Evolutionary conservation across 2,113 vertebrate species (phyloP).

Genomic region (Pomatostomus ruficeps): DNA sequence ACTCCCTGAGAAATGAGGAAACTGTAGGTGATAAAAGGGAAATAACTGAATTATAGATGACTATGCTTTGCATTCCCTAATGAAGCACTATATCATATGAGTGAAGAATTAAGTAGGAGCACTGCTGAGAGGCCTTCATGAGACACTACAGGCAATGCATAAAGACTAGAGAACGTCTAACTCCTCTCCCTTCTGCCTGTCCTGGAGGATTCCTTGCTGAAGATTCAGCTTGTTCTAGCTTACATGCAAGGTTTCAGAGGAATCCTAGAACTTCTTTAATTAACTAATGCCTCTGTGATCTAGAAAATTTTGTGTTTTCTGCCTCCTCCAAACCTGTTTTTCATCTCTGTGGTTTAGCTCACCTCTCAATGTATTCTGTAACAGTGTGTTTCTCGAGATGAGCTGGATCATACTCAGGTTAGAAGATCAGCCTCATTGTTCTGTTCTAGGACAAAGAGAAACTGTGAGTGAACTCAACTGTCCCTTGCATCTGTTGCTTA

Average conservation of each 20-base stretch:
- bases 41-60: not conserved
- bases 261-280: not conserved
- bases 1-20: not conserved
- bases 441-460: not conserved
- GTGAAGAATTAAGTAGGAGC: not conserved
- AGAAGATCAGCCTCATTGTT: not conserved
- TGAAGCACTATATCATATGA: not conserved
- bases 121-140: not conserved
- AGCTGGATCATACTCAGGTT: not conserved
- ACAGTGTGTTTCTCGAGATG: not conserved
- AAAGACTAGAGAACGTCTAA: not conserved
- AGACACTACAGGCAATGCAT: not conserved
- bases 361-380: accelerated
- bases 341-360: not conserved
- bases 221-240: not conserved
- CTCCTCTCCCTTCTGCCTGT: not conserved
- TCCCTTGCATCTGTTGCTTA: not conserved
- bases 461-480: not conserved
- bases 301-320: not conserved
- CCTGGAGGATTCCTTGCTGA: not conserved
- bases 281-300: not conserved
- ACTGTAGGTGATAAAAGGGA: not conserved
- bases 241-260: not conserved
- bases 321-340: not conserved
- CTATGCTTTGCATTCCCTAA: not conserved